These are phyloP conservation scores for Botia almorhae DNA, from an alignment of 2,797 vertebrate species.

Conservation along the genomic window DNA sequence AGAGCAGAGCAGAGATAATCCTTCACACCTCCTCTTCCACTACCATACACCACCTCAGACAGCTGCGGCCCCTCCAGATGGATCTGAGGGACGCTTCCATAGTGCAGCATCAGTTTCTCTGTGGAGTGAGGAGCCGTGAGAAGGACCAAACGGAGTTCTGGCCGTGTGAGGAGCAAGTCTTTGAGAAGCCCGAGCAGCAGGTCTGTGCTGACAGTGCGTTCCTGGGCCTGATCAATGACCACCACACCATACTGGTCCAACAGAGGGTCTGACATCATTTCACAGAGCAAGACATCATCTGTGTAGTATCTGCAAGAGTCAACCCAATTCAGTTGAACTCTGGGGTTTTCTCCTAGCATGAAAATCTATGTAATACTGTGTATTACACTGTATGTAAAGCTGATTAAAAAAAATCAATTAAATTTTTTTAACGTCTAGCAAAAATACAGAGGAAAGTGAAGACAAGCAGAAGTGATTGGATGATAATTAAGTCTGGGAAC, in stretches of 20 bases:
- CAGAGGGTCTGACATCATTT: constrained; percentile 90
- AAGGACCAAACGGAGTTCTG: constrained; percentile 84
- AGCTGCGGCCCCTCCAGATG: constrained; percentile 64
- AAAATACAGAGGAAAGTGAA: constrained; percentile 5
- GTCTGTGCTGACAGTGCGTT: constrained; percentile 84
- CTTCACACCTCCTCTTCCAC: constrained; percentile 63
- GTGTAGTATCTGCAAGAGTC: constrained; percentile 82
- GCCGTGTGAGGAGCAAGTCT: constrained; percentile 78
- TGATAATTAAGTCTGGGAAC: constrained; percentile 68
- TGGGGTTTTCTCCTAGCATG: neutral
- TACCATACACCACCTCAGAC: constrained; percentile 79
- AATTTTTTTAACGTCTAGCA: neutral
- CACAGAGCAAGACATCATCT: constrained; percentile 85
- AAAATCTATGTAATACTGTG: neutral
- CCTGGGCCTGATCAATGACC: constrained; percentile 84
- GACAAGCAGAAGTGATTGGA: constrained; percentile 25
- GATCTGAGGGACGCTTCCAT: constrained; percentile 70
- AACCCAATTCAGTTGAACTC: neutral
- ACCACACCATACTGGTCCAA: constrained; percentile 82
- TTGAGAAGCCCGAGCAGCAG: constrained; percentile 86
- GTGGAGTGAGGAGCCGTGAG: constrained; percentile 73
- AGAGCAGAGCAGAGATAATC: constrained; percentile 80
- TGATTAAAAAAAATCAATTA: neutral
- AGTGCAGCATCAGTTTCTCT: constrained; percentile 74
- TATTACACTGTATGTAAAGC: no score